phyloP scores from a whole-genome alignment of 2,113 vertebrate genomes.

The Formicarius rufipectus region DNA sequence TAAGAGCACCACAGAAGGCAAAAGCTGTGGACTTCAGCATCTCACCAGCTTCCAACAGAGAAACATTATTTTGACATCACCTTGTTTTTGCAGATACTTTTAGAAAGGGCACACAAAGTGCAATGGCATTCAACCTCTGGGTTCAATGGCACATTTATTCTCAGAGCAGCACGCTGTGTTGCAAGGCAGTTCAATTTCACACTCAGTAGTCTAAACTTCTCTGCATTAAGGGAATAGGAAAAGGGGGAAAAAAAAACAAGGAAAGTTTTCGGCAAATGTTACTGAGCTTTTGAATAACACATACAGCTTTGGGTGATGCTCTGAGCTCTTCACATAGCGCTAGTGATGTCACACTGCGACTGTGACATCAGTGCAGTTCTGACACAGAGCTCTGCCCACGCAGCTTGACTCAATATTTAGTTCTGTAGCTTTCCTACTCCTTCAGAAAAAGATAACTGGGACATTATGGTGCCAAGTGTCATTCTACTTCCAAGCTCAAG shows the following conservation, averaged over 20 bases:
- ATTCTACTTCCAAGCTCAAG: neutral
- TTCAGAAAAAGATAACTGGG: constrained; percentile 25
- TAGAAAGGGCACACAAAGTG: neutral
- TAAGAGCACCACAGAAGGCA: neutral
- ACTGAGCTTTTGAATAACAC: neutral
- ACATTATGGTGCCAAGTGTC: neutral
- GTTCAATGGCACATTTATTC: neutral
- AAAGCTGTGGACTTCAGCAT: neutral
- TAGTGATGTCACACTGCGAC: neutral
- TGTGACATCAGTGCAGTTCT: accelerated
- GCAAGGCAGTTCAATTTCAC: neutral
- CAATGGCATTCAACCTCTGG: neutral
- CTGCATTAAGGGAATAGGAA: neutral
- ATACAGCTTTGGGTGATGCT: neutral
- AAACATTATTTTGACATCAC: neutral
- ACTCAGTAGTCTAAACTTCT: neutral
- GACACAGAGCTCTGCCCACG: neutral
- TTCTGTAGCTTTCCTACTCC: constrained; percentile 8
- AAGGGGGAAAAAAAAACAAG: neutral
- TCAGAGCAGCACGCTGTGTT: neutral
- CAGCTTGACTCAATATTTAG: neutral
- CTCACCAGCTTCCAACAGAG: neutral
- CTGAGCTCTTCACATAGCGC: neutral
- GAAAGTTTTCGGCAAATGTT: neutral
- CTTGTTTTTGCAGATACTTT: neutral